These are phyloP conservation scores for Drosophila lacteicornis DNA, from an alignment of 1,140 invertebrate species.

Conservation along the genomic window DNA sequence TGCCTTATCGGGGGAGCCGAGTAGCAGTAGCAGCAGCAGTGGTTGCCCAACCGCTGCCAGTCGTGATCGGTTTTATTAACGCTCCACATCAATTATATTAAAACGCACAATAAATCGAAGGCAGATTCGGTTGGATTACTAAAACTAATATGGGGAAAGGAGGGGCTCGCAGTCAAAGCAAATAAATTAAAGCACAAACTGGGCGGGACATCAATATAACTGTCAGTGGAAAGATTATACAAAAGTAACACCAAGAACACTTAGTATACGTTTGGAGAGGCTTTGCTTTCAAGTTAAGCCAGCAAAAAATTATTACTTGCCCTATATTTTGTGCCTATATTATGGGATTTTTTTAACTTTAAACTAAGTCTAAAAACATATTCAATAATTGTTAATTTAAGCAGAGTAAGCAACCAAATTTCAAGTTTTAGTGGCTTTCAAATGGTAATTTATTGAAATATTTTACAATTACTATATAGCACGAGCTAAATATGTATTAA, in stretches of 20 bases:
- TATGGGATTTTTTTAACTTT: neutral
- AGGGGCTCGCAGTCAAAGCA: neutral
- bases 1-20: conserved; percentile 24
- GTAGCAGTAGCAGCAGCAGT: neutral
- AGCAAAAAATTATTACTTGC: neutral
- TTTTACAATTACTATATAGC: neutral
- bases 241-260: neutral
- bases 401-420: no score
- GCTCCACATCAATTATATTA: conserved; percentile 30
- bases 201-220: conserved; percentile 13
- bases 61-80: conserved; percentile 71
- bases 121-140: conserved; percentile 22
- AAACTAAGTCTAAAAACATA: neutral
- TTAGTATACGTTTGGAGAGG: neutral
- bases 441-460: neutral
- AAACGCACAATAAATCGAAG: conserved; percentile 30
- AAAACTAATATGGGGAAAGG: conserved; percentile 17
- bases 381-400: no score
- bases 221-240: conserved; percentile 17
- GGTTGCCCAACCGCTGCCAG: conserved; percentile 37
- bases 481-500: neutral
- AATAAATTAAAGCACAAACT: conserved; percentile 14
- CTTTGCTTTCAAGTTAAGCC: neutral
- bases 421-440: neutral
- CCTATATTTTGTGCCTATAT: neutral